A percentile compares a stretch with the other conserved stretches of the same genome.
phyloP scores from a whole-genome alignment of 2,113 vertebrate genomes.

The Amia ocellicauda region DNA sequence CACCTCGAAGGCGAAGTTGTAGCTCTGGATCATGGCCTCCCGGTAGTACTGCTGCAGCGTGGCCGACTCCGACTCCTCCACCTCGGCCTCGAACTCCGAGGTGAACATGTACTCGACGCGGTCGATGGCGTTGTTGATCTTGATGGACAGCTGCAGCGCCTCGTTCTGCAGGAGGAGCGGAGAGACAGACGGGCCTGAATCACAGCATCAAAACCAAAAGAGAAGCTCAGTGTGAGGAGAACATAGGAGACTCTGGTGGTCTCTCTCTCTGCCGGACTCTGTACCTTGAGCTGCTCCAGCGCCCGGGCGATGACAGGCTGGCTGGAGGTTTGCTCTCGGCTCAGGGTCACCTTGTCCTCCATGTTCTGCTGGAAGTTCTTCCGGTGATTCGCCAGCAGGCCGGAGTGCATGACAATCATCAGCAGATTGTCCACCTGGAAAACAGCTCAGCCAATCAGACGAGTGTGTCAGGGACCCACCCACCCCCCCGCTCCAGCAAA shows the following conservation, averaged over 20 bases:
- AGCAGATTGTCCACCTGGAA: constrained; percentile 85
- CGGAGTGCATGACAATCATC: constrained; percentile 89
- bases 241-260: no score
- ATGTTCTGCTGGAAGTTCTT: constrained; percentile 90
- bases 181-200: neutral
- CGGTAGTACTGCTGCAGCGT: constrained; percentile 94
- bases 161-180: constrained; percentile 68
- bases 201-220: neutral
- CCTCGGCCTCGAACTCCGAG: constrained; percentile 85
- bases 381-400: constrained; percentile 81
- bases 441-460: constrained; percentile 11
- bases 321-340: constrained; percentile 92
- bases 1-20: constrained; percentile 98
- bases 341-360: constrained; percentile 79
- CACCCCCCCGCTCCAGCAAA: neutral
- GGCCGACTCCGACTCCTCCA: constrained; percentile 85
- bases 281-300: constrained; percentile 92
- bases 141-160: constrained; percentile 88
- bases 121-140: constrained; percentile 87
- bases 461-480: neutral
- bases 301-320: constrained; percentile 87
- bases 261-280: no score
- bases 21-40: constrained; percentile 96
- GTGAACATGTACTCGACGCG: constrained; percentile 92
- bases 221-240: no score